Percentiles rank a stretch among this genome's conserved stretches.
Evolutionary conservation across 2,113 vertebrate genomes (phyloP).

Genomic region (Pontoporia blainvillei): DNA sequence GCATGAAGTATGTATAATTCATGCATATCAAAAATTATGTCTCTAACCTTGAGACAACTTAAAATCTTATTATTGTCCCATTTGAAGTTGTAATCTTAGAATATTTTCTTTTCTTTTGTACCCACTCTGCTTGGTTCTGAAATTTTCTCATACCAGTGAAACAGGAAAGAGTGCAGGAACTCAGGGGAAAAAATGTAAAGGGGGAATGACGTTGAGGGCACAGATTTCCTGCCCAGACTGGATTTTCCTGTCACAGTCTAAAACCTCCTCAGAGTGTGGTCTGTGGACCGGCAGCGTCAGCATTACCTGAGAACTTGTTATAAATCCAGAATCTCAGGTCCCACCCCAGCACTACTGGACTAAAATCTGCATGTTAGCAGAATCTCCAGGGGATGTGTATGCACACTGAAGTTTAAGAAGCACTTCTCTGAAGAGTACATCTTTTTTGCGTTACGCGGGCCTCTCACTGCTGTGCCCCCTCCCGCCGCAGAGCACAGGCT

Average conservation of each 20-base stretch:
- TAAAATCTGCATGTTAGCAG: not conserved
- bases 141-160: not conserved
- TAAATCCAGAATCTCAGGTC: not conserved
- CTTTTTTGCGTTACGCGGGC: too few species aligned
- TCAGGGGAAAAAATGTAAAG: not conserved
- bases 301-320: not conserved
- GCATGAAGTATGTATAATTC: not conserved
- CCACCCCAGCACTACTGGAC: not conserved
- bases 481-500: too few species aligned
- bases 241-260: not conserved
- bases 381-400: not conserved
- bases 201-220: not conserved
- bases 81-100: slow-evolving; percentile 20
- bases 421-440: not conserved
- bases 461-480: too few species aligned
- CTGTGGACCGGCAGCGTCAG: not conserved
- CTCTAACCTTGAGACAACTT: not conserved
- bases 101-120: not conserved
- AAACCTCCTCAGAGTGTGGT: not conserved
- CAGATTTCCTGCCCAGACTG: not conserved
- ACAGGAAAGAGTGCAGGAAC: not conserved
- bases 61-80: slow-evolving; percentile 6
- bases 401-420: not conserved
- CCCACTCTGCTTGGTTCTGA: not conserved
- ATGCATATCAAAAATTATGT: slow-evolving; percentile 5